These are phyloP conservation scores for Austrofundulus limnaeus DNA, from an alignment of 2,113 vertebrate species.

Conservation along the genomic window DNA sequence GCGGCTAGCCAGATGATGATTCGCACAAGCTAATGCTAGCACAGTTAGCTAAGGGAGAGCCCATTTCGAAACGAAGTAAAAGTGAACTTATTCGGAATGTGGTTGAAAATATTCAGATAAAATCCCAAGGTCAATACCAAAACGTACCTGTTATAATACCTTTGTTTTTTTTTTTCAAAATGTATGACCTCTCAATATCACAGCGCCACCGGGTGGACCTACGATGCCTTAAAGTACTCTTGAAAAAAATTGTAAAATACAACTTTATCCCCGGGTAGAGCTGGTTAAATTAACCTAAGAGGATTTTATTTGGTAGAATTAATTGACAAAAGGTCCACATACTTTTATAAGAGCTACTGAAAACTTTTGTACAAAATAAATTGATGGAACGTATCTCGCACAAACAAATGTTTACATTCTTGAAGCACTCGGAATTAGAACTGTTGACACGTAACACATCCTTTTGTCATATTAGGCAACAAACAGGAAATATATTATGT, in stretches of 20 bases:
- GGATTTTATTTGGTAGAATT: no score
- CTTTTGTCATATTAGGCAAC: neutral
- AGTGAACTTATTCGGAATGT: neutral
- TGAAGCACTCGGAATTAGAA: neutral
- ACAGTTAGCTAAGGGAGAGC: neutral
- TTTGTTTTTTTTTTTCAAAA: conserved; percentile 20
- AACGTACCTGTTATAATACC: conserved; percentile 41
- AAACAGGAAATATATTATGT: neutral
- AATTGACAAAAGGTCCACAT: no score
- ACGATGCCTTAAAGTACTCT: neutral
- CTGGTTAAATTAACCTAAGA: no score
- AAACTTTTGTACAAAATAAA: neutral
- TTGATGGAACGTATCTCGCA: no score
- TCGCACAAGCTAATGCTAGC: conserved; percentile 33
- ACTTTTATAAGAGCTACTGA: no score
- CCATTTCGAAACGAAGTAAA: neutral
- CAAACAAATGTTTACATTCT: neutral
- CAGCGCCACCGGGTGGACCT: conserved; percentile 31
- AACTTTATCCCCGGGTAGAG: no score
- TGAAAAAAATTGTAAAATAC: conserved; percentile 1
- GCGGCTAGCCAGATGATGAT: neutral
- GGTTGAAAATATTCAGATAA: neutral
- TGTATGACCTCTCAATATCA: conserved; percentile 74
- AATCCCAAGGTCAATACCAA: neutral
- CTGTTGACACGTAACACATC: neutral